A percentile compares a stretch with the other conserved stretches of the same genome.
These are phyloP conservation scores for Drosophila truncata DNA, from an alignment of 1,140 invertebrate species.

Conservation along the genomic window DNA sequence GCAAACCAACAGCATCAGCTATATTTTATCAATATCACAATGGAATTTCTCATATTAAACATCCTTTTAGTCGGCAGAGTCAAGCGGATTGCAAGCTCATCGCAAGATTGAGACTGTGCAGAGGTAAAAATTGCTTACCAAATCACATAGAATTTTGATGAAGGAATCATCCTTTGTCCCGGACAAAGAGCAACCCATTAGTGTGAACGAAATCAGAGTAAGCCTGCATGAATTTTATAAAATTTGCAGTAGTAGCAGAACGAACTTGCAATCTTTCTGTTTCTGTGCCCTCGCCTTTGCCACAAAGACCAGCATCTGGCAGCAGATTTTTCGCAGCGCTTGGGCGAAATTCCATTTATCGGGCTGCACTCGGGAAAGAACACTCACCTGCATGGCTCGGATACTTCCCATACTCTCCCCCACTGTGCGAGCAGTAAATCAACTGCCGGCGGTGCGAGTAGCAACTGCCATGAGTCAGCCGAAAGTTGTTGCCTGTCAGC, in stretches of 20 bases:
- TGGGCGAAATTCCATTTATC: slow-evolving; percentile 59
- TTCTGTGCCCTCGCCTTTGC: not conserved
- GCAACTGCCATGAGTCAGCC: slow-evolving; percentile 52
- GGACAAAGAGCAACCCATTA: slow-evolving; percentile 49
- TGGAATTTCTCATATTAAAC: slow-evolving; percentile 13
- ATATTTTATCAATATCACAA: slow-evolving; percentile 13
- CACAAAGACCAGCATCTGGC: slow-evolving; percentile 47
- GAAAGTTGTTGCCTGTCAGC: slow-evolving; percentile 36
- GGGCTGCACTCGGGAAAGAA: slow-evolving; percentile 24
- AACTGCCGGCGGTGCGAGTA: slow-evolving; percentile 43
- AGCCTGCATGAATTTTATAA: slow-evolving; percentile 61
- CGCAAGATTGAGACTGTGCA: slow-evolving; percentile 31
- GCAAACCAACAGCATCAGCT: not conserved
- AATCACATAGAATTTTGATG: slow-evolving; percentile 43
- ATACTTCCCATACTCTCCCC: slow-evolving; percentile 1
- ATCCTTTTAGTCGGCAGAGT: slow-evolving; percentile 16
- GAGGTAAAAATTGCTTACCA: slow-evolving; percentile 28
- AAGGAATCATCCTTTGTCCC: slow-evolving; percentile 32
- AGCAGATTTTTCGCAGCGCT: slow-evolving; percentile 38
- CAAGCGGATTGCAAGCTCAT: slow-evolving; percentile 47
- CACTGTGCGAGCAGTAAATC: slow-evolving; percentile 53
- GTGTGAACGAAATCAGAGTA: slow-evolving; percentile 12
- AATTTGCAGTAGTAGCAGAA: slow-evolving; percentile 39
- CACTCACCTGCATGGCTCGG: slow-evolving; percentile 18
- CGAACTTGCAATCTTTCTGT: slow-evolving; percentile 11